Conservation (phyloP, 2,888 invertebrate species). For the Calliphora vomitoria region DNA sequence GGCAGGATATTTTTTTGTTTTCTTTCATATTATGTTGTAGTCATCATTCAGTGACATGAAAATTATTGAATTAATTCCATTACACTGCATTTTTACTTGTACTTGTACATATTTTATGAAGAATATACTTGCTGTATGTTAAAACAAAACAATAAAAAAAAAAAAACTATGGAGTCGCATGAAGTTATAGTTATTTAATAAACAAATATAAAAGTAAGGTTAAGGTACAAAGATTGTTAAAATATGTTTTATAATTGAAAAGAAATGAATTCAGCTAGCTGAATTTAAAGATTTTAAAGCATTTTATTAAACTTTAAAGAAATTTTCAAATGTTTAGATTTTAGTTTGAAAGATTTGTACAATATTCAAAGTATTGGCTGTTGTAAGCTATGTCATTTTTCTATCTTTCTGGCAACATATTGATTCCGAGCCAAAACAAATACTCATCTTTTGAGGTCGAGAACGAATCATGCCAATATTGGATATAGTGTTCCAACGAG, state of each 20-base stretch:
- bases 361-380: too few relatives aligned
- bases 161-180: neutral
- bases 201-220: neutral
- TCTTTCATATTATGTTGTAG: constrained; percentile 24
- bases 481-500: too few relatives aligned
- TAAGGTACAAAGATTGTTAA: neutral
- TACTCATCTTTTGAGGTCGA: too few relatives aligned
- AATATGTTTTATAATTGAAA: neutral
- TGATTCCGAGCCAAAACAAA: too few relatives aligned
- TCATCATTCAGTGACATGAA: constrained; percentile 65
- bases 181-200: constrained; percentile 7
- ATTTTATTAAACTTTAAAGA: too few relatives aligned
- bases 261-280: neutral
- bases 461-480: too few relatives aligned
- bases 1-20: constrained; percentile 15
- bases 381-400: too few relatives aligned
- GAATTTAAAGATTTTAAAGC: neutral
- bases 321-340: too few relatives aligned
- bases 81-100: constrained; percentile 34
- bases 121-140: neutral
- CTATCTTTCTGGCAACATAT: too few relatives aligned
- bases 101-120: neutral
- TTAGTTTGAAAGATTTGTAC: too few relatives aligned
- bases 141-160: too few relatives aligned
- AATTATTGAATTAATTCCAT: constrained; percentile 69